These are phyloP conservation scores for Brachyhypopomus occidentalis DNA, from an alignment of 2,113 vertebrate species.

Conservation along the genomic window DNA sequence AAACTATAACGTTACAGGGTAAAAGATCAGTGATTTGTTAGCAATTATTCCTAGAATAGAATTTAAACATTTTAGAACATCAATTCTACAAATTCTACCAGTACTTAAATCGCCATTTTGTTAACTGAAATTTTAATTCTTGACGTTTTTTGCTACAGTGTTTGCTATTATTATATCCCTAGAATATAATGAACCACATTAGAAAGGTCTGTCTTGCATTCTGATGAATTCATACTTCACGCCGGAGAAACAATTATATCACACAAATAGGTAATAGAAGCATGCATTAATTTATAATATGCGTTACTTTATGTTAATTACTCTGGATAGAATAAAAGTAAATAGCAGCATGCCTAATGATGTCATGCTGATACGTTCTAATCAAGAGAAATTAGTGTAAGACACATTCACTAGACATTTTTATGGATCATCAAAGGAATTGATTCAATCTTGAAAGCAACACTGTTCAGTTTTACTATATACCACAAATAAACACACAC, in stretches of 20 bases:
- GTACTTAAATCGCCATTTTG: too few species aligned
- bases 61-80: too few species aligned
- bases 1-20: not conserved
- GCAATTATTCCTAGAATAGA: not conserved
- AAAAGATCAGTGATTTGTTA: not conserved
- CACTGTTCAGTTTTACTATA: not conserved
- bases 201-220: constrained; percentile 6
- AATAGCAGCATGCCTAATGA: constrained; percentile 34
- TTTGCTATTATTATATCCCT: not conserved
- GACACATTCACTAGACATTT: not conserved
- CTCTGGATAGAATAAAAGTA: constrained; percentile 31
- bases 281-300: constrained; percentile 46
- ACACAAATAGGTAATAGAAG: constrained; percentile 12
- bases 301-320: constrained; percentile 43
- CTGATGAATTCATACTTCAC: constrained; percentile 18
- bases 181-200: not conserved
- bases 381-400: constrained; percentile 10
- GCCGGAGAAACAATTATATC: constrained; percentile 39
- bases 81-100: too few species aligned
- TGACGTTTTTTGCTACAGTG: not conserved
- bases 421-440: not conserved
- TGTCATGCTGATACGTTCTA: constrained; percentile 27
- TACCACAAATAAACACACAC: not conserved
- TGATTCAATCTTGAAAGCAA: not conserved
- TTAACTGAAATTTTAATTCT: too few species aligned